phyloP scores from a whole-genome alignment of 2,797 vertebrate genomes.

The Crocidura indochinensis region DNA sequence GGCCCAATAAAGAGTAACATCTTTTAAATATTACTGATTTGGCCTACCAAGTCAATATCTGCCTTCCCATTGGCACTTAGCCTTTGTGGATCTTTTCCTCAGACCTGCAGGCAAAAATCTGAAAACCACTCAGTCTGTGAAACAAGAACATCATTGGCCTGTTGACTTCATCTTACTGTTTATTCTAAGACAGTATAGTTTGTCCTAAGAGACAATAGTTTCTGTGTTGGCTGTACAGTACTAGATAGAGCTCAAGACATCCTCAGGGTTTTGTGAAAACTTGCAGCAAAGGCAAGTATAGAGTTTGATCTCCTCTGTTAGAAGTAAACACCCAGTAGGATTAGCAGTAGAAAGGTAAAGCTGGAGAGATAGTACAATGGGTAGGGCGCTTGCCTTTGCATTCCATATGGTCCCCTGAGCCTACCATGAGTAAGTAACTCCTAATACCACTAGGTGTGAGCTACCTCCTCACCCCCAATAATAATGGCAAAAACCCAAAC shows the following conservation, averaged over 20 bases:
- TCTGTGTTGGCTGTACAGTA: conserved; percentile 3
- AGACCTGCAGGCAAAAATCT: conserved; percentile 45
- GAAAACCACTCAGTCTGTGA: conserved; percentile 51
- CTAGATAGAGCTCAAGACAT: background rate
- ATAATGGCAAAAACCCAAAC: too few relatives aligned
- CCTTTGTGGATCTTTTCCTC: conserved; percentile 38
- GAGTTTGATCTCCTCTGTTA: conserved; percentile 52
- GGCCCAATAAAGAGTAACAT: conserved; percentile 1
- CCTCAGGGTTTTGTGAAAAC: background rate
- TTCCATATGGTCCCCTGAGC: too few relatives aligned
- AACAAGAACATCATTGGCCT: conserved; percentile 24
- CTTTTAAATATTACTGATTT: conserved; percentile 39
- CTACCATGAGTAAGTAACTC: too few relatives aligned
- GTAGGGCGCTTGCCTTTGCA: too few relatives aligned
- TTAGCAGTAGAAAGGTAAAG: conserved; percentile 11
- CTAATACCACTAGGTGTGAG: too few relatives aligned
- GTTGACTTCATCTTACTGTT: conserved; percentile 7
- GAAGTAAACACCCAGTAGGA: background rate
- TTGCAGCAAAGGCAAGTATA: background rate
- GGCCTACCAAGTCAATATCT: conserved; percentile 14
- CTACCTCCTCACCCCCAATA: too few relatives aligned
- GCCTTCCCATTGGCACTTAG: conserved; percentile 7
- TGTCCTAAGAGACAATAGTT: conserved; percentile 4
- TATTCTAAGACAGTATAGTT: conserved; percentile 41
- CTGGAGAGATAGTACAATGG: too few relatives aligned